phyloP scores from a whole-genome alignment of 2,888 invertebrate genomes.

The Nephrotoma appendiculata region DNA sequence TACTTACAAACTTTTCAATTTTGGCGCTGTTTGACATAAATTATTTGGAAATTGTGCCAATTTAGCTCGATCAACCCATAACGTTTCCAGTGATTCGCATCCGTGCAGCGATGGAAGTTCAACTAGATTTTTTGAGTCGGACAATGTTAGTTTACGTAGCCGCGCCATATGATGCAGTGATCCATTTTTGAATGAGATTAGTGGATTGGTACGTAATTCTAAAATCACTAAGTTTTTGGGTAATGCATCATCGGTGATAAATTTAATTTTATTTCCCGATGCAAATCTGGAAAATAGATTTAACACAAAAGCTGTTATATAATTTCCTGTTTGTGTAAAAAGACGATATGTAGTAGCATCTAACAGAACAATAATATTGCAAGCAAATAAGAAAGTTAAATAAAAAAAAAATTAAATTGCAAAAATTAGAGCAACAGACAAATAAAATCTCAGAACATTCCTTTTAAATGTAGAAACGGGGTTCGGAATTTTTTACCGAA shows the following conservation, averaged over 20 bases:
- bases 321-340: neutral
- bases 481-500: neutral
- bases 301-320: neutral
- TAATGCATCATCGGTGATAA: conserved; percentile 55
- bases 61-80: conserved; percentile 71
- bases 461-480: neutral
- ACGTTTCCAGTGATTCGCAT: conserved; percentile 58
- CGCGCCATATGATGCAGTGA: conserved; percentile 63
- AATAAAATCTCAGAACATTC: neutral
- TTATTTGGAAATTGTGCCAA: conserved; percentile 53
- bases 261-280: conserved; percentile 67
- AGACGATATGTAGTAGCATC: neutral
- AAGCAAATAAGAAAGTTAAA: neutral
- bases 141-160: conserved; percentile 70
- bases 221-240: conserved; percentile 56
- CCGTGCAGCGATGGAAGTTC: conserved; percentile 75
- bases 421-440: neutral
- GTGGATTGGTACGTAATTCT: conserved; percentile 73
- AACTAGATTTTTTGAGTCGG: conserved; percentile 66
- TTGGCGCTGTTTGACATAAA: conserved; percentile 63
- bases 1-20: conserved; percentile 74
- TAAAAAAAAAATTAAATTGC: neutral
- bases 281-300: conserved; percentile 45
- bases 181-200: conserved; percentile 49
- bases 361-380: neutral